Conservation (phyloP, 1,140 invertebrate genomes). For the Calephelis nemesis region DNA sequence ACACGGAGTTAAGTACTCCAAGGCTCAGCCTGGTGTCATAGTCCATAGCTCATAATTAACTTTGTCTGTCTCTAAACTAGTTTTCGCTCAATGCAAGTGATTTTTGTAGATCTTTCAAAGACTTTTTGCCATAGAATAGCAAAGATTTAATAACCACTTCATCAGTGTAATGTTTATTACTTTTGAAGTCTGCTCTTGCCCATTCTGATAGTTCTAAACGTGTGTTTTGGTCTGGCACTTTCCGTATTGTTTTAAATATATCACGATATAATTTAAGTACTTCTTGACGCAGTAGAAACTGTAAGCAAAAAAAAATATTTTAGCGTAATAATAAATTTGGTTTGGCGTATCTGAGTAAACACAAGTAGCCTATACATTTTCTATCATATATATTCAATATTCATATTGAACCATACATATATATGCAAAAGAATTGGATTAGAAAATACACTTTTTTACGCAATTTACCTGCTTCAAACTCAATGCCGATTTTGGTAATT, state of each 20-base stretch:
- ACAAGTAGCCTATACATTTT: constrained; percentile 10
- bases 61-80: constrained; percentile 20
- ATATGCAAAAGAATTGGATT: not conserved
- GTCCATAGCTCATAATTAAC: too few relatives aligned
- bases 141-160: constrained; percentile 85
- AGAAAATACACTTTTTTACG: not conserved
- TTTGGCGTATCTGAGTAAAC: not conserved
- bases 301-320: constrained; percentile 28
- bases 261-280: constrained; percentile 87
- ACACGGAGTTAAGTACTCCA: too few relatives aligned
- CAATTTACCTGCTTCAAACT: constrained; percentile 78
- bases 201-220: constrained; percentile 83
- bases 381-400: too few relatives aligned
- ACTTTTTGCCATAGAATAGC: constrained; percentile 84
- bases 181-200: constrained; percentile 85
- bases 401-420: too few relatives aligned
- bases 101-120: constrained; percentile 82
- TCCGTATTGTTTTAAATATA: constrained; percentile 83
- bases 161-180: constrained; percentile 83
- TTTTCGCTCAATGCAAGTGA: constrained; percentile 80
- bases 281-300: constrained; percentile 88
- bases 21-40: too few relatives aligned
- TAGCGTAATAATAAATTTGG: not conserved
- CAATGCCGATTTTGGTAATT: constrained; percentile 75
- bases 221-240: constrained; percentile 83